phyloP scores from a whole-genome alignment of 2,797 vertebrate genomes.

The Cyprinella venusta region DNA sequence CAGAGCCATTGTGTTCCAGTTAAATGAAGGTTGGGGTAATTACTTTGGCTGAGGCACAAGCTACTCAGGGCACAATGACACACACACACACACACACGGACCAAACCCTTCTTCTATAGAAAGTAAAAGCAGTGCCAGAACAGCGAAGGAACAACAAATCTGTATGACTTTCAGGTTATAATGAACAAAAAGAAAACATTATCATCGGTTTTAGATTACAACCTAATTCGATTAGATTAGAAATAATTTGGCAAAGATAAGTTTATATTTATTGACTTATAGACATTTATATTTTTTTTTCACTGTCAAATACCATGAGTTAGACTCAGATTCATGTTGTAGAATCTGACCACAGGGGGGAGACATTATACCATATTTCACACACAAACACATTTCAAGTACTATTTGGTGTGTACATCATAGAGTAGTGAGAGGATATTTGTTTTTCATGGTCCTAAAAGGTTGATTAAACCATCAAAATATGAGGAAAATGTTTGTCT shows the following conservation, averaged over 20 bases:
- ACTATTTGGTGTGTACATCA: not conserved
- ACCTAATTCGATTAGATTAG: too few species aligned
- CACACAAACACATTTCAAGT: not conserved
- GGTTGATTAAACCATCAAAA: not conserved
- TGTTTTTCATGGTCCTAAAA: not conserved
- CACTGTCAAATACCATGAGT: not conserved
- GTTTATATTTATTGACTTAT: not conserved
- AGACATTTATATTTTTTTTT: too few species aligned
- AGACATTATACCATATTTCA: conserved; percentile 20
- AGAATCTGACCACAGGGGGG: conserved; percentile 33
- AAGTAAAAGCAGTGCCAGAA: not conserved
- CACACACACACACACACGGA: not conserved
- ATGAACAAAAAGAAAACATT: not conserved
- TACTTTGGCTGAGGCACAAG: conserved; percentile 44
- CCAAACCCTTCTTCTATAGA: not conserved
- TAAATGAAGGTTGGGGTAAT: conserved; percentile 55
- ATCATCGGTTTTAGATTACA: not conserved
- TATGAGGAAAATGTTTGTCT: not conserved
- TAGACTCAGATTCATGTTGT: not conserved
- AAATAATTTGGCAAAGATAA: not conserved
- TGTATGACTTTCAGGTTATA: not conserved
- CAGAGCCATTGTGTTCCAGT: conserved; percentile 47
- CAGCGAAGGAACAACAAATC: too few species aligned
- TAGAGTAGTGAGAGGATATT: not conserved
- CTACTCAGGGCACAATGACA: conserved; percentile 23